A percentile compares a stretch with the other conserved stretches of the same genome.
Conservation (phyloP, 2,113 vertebrate genomes). For the Oncorhynchus masou region DNA sequence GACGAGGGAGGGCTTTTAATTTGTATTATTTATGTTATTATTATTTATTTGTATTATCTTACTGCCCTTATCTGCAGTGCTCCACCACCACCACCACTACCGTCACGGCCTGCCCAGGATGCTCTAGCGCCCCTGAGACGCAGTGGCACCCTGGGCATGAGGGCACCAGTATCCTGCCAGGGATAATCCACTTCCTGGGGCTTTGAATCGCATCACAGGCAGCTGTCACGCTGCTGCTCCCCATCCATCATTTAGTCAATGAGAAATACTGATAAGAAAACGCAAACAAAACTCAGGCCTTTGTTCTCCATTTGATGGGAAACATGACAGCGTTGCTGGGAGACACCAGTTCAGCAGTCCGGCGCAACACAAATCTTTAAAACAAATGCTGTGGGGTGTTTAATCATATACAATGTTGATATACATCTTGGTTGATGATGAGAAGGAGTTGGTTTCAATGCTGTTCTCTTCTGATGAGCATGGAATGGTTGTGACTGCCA, state of each 20-base stretch:
- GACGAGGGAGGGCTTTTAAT: neutral
- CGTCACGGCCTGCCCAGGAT: too few species aligned
- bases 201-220: constrained; percentile 23
- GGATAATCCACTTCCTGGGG: constrained; percentile 20
- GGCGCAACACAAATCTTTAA: constrained; percentile 50
- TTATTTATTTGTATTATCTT: neutral
- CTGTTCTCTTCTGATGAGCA: constrained; percentile 19
- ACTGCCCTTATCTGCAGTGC: constrained; percentile 4
- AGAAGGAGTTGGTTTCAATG: constrained; percentile 47
- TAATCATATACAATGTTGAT: constrained; percentile 53
- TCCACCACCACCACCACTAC: too few species aligned
- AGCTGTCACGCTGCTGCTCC: constrained; percentile 62
- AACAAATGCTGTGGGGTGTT: constrained; percentile 55
- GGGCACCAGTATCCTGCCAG: constrained; percentile 21
- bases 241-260: constrained; percentile 51
- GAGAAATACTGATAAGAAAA: constrained; percentile 38
- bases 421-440: constrained; percentile 33
- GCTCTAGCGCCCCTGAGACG: neutral
- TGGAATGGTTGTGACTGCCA: constrained; percentile 21
- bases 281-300: constrained; percentile 21
- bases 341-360: constrained; percentile 53
- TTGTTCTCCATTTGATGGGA: constrained; percentile 59
- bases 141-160: constrained; percentile 18
- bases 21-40: too few species aligned
- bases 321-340: constrained; percentile 53